Percentiles rank a stretch among this genome's conserved stretches.
phyloP scores from a whole-genome alignment of 2,113 vertebrate genomes.

The Hystrix brachyura region DNA sequence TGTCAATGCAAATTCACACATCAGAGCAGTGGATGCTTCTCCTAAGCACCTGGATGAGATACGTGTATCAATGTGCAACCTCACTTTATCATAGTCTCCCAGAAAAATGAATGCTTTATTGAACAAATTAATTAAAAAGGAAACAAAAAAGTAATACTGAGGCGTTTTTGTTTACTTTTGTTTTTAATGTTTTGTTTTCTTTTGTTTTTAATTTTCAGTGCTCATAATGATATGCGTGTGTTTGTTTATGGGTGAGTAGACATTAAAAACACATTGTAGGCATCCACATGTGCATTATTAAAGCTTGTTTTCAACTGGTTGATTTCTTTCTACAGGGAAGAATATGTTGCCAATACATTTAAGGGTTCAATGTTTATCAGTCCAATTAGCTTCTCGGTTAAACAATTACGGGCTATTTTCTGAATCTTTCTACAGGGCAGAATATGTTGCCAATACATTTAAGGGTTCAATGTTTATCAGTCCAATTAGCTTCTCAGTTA shows the following conservation, averaged over 20 bases:
- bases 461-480: conserved; percentile 38
- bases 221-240: not conserved
- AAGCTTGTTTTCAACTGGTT: conserved; percentile 17
- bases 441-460: conserved; percentile 44
- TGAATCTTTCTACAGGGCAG: conserved; percentile 4
- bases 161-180: not conserved
- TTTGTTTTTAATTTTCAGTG: conserved; percentile 49
- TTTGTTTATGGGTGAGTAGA: conserved; percentile 14
- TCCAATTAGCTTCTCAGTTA: not conserved
- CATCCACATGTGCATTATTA: not conserved
- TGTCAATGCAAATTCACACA: not conserved
- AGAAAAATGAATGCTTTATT: conserved; percentile 52
- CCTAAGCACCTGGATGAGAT: not conserved
- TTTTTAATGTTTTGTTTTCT: conserved; percentile 39
- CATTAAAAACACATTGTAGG: not conserved
- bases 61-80: not conserved
- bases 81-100: conserved; percentile 20
- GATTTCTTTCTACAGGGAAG: not conserved
- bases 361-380: conserved; percentile 38
- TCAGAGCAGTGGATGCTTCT: not conserved
- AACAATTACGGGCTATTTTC: not conserved
- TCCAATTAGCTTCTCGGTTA: not conserved
- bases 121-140: conserved; percentile 64
- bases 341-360: conserved; percentile 44
- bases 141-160: not conserved